These are phyloP conservation scores for Agrotis clavis DNA, from an alignment of 2,888 invertebrate species.

Conservation along the genomic window DNA sequence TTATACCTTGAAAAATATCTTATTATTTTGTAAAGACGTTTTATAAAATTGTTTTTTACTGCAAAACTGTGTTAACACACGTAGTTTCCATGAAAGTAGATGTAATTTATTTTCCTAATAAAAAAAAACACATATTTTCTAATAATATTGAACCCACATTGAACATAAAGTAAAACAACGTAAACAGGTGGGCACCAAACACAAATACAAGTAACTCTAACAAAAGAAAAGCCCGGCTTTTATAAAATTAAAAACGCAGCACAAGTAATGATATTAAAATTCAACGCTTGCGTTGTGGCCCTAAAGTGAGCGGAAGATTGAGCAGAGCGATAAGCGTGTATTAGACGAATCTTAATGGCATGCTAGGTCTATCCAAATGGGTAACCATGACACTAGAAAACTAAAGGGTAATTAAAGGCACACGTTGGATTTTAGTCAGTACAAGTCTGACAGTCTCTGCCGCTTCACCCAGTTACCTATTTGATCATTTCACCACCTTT, in stretches of 20 bases:
- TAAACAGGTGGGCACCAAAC: conserved; percentile 65
- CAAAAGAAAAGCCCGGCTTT: conserved; percentile 83
- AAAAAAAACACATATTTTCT: not conserved
- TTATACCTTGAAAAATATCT: too few relatives aligned
- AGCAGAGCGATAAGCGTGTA: not conserved
- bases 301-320: conserved; percentile 20
- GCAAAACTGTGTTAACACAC: too few relatives aligned
- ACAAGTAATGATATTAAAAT: conserved; percentile 90
- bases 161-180: conserved; percentile 50
- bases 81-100: too few relatives aligned
- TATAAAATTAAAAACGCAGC: conserved; percentile 89
- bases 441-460: too few relatives aligned
- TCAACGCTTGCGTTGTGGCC: conserved; percentile 79
- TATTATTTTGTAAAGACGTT: too few relatives aligned
- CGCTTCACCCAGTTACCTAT: too few relatives aligned
- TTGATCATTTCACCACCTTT: too few relatives aligned
- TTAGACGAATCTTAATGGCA: not conserved
- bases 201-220: conserved; percentile 67
- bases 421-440: too few relatives aligned
- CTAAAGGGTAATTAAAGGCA: too few relatives aligned
- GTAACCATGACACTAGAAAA: too few relatives aligned
- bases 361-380: too few relatives aligned
- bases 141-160: conserved; percentile 57
- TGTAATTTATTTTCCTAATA: not conserved
- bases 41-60: too few relatives aligned